phyloP scores from a whole-genome alignment of 2,888 invertebrate species.

The Thecophora atra region DNA sequence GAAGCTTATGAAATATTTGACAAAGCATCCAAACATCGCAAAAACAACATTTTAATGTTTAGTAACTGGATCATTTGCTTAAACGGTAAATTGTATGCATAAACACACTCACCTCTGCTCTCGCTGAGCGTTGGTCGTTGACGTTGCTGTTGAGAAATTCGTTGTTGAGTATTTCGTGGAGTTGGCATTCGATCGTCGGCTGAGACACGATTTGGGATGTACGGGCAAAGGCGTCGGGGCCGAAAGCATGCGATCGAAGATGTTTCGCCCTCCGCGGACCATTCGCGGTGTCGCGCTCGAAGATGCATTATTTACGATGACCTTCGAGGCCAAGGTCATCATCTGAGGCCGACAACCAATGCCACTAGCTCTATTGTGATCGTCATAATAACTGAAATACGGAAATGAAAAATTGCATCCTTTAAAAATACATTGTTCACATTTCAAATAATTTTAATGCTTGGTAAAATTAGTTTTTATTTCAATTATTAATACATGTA shows the following conservation, averaged over 20 bases:
- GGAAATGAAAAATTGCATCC: conserved; percentile 20
- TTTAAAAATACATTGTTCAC: no score
- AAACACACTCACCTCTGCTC: conserved; percentile 54
- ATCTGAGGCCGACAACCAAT: conserved; percentile 64
- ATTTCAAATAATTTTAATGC: no score
- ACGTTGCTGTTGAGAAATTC: conserved; percentile 33
- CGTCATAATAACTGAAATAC: conserved; percentile 60
- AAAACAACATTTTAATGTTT: no score
- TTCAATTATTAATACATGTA: background rate
- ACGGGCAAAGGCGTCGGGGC: conserved; percentile 59
- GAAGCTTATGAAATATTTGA: no score
- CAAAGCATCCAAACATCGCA: no score
- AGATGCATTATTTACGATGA: conserved; percentile 61
- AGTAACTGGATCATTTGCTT: background rate
- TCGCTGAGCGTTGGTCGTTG: conserved; percentile 15
- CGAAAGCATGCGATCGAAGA: conserved; percentile 57
- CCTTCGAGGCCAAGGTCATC: conserved; percentile 62
- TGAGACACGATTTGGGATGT: conserved; percentile 69
- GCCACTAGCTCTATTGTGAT: conserved; percentile 57
- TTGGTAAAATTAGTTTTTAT: background rate
- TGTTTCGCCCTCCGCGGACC: conserved; percentile 48
- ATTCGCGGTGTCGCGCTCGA: conserved; percentile 43
- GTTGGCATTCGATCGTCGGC: conserved; percentile 55
- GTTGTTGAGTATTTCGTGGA: conserved; percentile 33
- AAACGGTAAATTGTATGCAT: background rate